These are phyloP conservation scores for Dendrolimus punctatus DNA, from an alignment of 1,140 invertebrate species.

Conservation along the genomic window DNA sequence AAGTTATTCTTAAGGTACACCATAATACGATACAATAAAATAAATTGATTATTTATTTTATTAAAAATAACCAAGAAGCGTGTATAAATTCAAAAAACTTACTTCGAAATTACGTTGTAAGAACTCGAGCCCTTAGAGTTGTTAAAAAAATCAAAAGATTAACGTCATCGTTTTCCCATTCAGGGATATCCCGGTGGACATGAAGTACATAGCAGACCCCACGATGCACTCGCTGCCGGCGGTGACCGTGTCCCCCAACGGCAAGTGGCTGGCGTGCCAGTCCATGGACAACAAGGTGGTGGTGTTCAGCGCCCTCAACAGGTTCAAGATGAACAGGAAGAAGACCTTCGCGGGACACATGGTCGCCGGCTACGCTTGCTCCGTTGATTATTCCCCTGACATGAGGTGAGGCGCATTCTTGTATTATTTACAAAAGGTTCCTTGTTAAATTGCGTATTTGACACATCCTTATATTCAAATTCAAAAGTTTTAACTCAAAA, in stretches of 20 bases:
- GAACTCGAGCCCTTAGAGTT: too few species aligned
- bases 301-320: slow-evolving; percentile 97
- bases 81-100: too few species aligned
- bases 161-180: slow-evolving; percentile 22
- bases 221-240: slow-evolving; percentile 99
- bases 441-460: background rate
- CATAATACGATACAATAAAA: too few species aligned
- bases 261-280: slow-evolving; percentile 99
- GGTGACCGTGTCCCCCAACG: slow-evolving; percentile 94
- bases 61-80: too few species aligned
- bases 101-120: too few species aligned
- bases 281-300: slow-evolving; percentile 99
- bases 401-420: slow-evolving; percentile 84
- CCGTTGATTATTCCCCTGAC: slow-evolving; percentile 97
- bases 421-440: background rate
- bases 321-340: slow-evolving; percentile 97
- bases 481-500: too few species aligned
- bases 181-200: slow-evolving; percentile 99
- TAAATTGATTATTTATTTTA: too few species aligned
- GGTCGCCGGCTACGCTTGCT: slow-evolving; percentile 99
- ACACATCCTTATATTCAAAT: too few species aligned
- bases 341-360: slow-evolving; percentile 99
- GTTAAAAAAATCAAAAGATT: too few species aligned
- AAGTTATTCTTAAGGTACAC: too few species aligned
- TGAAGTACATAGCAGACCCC: slow-evolving; percentile 99